Evolutionary conservation across 1,140 invertebrate species (phyloP), one percentile per base, ranked within the genome.

Genomic region (Lasioglossum albipes): DNA sequence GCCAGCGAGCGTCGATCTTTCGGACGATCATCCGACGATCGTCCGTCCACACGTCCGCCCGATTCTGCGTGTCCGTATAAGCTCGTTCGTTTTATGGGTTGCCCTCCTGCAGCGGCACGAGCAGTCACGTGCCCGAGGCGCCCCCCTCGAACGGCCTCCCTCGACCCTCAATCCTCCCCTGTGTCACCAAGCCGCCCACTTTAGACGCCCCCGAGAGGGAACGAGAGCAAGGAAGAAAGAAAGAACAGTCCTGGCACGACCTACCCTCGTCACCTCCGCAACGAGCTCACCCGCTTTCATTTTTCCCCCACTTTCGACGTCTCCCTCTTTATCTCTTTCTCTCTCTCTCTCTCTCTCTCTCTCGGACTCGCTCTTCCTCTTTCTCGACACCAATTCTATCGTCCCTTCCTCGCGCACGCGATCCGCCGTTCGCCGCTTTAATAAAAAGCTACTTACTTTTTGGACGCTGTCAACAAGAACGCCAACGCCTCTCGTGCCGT

Each of bases 111-210:
- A 67, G 82, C 84, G 86, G 31, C 91, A 90, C 90, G 87, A 84
- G 88, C 84, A 84, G 90, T 89, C 91, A 90, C 91, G 91, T 91
- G 91, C 72, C 89, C 36, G n/a, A 67, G 70, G 76, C 81, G 73
- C 79, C 77, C 79, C 83, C 85, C 75, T 86, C 80, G 45, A 54
- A 20, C 84, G 79, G 64, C 85, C 84, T 88, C 83, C 80, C 76
- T 86, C 70, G 77, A 76, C 61, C 72, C 77, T 80, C 69, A 73
- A 57, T 77, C 79, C 84, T 76, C 86, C 87, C 84, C 77, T 67
- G 74, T 88, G 88, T 90, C 88, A 86, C 91, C 83, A 84, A 91
- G 89, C 89, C 88, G 87, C 89, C 90, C 87, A 91, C 91, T 91
- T 91, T 89, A 88, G 83, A 86, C 78, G 75, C 84, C 84, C 81